phyloP scores from a whole-genome alignment of 1,140 invertebrate genomes.

The Lysiphlebus fabarum region DNA sequence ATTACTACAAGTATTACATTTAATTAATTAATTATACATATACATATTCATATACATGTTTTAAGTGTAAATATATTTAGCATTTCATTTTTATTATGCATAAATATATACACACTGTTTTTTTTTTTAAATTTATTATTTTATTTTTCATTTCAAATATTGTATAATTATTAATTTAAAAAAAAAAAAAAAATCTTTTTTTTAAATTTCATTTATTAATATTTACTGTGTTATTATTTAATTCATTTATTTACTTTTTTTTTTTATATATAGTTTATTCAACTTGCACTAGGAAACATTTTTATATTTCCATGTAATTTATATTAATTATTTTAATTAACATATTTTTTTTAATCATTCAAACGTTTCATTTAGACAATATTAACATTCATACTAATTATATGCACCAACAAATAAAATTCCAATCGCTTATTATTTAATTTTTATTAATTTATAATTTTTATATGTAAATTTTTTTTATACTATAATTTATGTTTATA shows the following conservation, averaged over 20 bases:
- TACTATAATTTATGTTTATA: slow-evolving; percentile 15
- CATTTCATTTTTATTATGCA: slow-evolving; percentile 43
- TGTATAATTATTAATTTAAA: too few relatives aligned
- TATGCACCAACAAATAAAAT: slow-evolving; percentile 16
- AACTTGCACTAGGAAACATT: slow-evolving; percentile 13
- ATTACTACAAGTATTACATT: slow-evolving; percentile 38
- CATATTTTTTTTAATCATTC: slow-evolving; percentile 2
- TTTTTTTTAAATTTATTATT: slow-evolving; percentile 21
- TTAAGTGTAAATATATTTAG: slow-evolving; percentile 22
- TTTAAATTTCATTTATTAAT: slow-evolving; percentile 28
- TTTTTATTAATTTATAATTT: slow-evolving; percentile 1
- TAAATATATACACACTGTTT: slow-evolving; percentile 44
- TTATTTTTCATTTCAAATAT: not conserved
- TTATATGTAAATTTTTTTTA: slow-evolving; percentile 9
- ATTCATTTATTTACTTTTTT: too few relatives aligned
- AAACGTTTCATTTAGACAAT: slow-evolving; percentile 4
- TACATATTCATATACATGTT: slow-evolving; percentile 45
- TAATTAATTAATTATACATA: slow-evolving; percentile 52
- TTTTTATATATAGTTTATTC: not conserved
- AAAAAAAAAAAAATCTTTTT: slow-evolving; percentile 7
- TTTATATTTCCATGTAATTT: slow-evolving; percentile 2
- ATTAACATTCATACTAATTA: too few relatives aligned
- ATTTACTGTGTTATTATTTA: slow-evolving; percentile 12
- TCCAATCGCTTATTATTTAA: not conserved
- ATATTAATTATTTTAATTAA: too few relatives aligned